Conservation (phyloP, 1,140 invertebrate genomes). For the Drosophila nannoptera region DNA sequence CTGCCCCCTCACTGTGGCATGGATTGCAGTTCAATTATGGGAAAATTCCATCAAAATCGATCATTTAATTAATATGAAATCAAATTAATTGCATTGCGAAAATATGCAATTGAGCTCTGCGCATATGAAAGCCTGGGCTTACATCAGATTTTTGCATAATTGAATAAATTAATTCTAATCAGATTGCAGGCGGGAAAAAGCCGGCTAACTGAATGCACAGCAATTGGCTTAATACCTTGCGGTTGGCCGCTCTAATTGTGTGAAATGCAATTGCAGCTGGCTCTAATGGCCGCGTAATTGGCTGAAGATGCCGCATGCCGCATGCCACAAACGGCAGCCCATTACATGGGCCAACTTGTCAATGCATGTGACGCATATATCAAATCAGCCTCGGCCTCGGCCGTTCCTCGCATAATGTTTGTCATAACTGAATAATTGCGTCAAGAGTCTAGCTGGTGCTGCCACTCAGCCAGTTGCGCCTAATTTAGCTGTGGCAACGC, state of each 20-base stretch:
- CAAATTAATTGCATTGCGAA: conserved; percentile 1
- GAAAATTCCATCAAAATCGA: too few relatives aligned
- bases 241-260: conserved; percentile 18
- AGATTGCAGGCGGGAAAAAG: conserved; percentile 22
- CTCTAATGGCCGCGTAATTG: conserved; percentile 24
- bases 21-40: too few relatives aligned
- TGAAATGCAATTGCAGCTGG: conserved; percentile 19
- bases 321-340: conserved; percentile 40
- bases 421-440: conserved; percentile 74
- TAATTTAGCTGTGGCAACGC: conserved; percentile 72
- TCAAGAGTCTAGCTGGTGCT: conserved; percentile 15
- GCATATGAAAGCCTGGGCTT: conserved; percentile 7
- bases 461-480: conserved; percentile 60
- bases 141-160: conserved; percentile 21
- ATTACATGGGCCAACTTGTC: conserved; percentile 55
- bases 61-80: conserved; percentile 3
- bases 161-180: conserved; percentile 40
- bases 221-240: conserved; percentile 31
- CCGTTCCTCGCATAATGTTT: conserved; percentile 43
- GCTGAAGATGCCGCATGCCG: conserved; percentile 18
- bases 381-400: conserved; percentile 46
- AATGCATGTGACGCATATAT: conserved; percentile 51
- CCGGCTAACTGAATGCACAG: conserved; percentile 11
- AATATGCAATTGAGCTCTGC: conserved; percentile 1
- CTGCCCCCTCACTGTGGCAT: too few relatives aligned